These are phyloP conservation scores for Chaetogeoica ovagalla DNA, from an alignment of 2,888 invertebrate species.

Conservation along the genomic window DNA sequence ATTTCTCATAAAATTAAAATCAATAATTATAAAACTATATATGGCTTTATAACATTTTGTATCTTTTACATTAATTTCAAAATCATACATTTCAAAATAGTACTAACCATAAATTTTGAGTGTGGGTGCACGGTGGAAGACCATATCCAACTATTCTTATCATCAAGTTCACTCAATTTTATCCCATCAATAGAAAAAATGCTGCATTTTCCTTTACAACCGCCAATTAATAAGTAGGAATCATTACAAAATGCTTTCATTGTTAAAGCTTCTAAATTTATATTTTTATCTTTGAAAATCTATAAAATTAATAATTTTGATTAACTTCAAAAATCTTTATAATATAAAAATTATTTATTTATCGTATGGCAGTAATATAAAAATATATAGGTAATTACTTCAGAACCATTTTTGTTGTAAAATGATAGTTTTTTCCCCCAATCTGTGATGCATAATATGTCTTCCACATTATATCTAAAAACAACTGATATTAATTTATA, in stretches of 20 bases:
- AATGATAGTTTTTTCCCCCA: conserved; percentile 91
- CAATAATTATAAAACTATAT: too few relatives aligned
- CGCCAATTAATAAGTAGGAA: conserved; percentile 79
- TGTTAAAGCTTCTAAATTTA: conserved; percentile 76
- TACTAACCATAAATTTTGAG: conserved; percentile 71
- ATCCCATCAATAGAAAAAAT: conserved; percentile 84
- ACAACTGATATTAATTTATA: background rate
- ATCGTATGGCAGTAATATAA: too few relatives aligned
- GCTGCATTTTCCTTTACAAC: conserved; percentile 73
- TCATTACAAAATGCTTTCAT: conserved; percentile 76
- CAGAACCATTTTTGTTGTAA: conserved; percentile 83
- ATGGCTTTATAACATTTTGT: too few relatives aligned
- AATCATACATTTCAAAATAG: background rate
- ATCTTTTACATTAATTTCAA: too few relatives aligned
- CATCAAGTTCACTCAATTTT: conserved; percentile 73
- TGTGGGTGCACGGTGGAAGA: conserved; percentile 77
- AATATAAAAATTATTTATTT: too few relatives aligned
- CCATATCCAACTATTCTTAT: conserved; percentile 83
- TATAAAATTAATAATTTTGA: conserved; percentile 56
- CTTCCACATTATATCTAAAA: conserved; percentile 63
- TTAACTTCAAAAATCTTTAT: background rate
- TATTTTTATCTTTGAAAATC: conserved; percentile 64
- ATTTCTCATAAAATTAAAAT: too few relatives aligned
- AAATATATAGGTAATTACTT: conserved; percentile 61
- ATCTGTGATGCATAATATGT: conserved; percentile 83